phyloP scores from a whole-genome alignment of 2,113 vertebrate species.

The Candoia aspera region DNA sequence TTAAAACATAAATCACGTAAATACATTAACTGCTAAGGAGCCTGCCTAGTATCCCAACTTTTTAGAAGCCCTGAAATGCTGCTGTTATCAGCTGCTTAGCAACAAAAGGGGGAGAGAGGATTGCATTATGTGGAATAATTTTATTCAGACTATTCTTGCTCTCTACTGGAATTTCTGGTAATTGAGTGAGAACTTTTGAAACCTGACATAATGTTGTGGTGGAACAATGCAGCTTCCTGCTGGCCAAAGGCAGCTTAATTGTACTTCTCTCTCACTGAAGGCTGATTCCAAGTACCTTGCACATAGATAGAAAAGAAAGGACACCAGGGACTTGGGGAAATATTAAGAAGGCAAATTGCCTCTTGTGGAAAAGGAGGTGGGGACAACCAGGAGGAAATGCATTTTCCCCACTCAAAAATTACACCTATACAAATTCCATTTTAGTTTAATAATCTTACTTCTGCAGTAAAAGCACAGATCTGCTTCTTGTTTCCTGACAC shows the following conservation, averaged over 20 bases:
- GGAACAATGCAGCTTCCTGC: background rate
- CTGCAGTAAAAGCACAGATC: constrained; percentile 12
- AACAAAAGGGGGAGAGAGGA: background rate
- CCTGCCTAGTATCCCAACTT: constrained; percentile 1
- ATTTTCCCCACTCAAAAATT: constrained; percentile 3
- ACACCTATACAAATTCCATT: background rate
- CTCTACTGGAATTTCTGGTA: background rate
- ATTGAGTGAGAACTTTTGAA: background rate
- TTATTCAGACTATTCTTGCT: background rate
- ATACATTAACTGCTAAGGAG: background rate
- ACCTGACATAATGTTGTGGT: background rate
- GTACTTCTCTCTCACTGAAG: background rate
- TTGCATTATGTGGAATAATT: background rate
- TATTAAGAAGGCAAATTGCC: constrained; percentile 14
- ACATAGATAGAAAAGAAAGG: background rate
- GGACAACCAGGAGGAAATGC: constrained; percentile 47
- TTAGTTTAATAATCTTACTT: constrained; percentile 21
- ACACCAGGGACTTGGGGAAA: background rate
- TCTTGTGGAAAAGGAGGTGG: constrained; percentile 46
- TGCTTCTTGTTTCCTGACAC: constrained; percentile 20
- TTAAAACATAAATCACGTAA: background rate
- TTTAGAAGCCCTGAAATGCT: constrained; percentile 6
- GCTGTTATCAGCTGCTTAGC: background rate
- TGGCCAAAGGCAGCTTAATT: background rate
- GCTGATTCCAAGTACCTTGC: background rate